A percentile compares a stretch with the other conserved stretches of the same genome.
Conservation (phyloP, 2,888 invertebrate species). For the Spilarctia lutea region DNA sequence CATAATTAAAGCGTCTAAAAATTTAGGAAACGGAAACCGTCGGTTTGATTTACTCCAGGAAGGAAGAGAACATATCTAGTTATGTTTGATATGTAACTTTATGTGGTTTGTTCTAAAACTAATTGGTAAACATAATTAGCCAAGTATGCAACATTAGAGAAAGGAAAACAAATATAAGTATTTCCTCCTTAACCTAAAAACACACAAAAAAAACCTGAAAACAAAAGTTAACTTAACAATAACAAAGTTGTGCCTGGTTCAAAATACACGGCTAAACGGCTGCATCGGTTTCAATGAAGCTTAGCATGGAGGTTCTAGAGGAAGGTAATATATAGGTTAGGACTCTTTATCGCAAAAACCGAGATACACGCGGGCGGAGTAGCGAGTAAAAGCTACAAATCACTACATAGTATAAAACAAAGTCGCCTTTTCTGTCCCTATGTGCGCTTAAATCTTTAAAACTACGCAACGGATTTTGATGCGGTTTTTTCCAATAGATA, state of each 20-base stretch:
- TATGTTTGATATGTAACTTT: background rate
- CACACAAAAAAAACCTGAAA: background rate
- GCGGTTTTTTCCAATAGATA: no score
- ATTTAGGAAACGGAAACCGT: background rate
- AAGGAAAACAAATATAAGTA: conserved; percentile 4
- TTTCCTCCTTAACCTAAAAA: background rate
- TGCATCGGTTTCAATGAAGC: no score
- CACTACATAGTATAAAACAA: no score
- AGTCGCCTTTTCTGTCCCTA: no score
- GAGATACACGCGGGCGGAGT: no score
- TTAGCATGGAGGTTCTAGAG: no score
- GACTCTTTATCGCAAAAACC: no score
- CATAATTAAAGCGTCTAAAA: background rate
- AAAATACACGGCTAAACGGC: background rate
- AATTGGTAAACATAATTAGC: conserved; percentile 8
- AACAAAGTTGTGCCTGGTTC: background rate
- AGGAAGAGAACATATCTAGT: conserved; percentile 11
- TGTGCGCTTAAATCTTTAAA: no score
- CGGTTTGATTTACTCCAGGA: conserved; percentile 9
- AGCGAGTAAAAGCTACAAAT: no score
- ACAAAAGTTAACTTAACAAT: background rate
- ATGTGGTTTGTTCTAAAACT: conserved; percentile 12
- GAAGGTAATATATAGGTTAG: no score
- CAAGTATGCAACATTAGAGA: conserved; percentile 13
- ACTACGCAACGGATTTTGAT: no score